A percentile compares a stretch with the other conserved stretches of the same genome.
These are phyloP conservation scores for Cordilura impudica DNA, from an alignment of 2,888 invertebrate genomes.

Conservation along the genomic window DNA sequence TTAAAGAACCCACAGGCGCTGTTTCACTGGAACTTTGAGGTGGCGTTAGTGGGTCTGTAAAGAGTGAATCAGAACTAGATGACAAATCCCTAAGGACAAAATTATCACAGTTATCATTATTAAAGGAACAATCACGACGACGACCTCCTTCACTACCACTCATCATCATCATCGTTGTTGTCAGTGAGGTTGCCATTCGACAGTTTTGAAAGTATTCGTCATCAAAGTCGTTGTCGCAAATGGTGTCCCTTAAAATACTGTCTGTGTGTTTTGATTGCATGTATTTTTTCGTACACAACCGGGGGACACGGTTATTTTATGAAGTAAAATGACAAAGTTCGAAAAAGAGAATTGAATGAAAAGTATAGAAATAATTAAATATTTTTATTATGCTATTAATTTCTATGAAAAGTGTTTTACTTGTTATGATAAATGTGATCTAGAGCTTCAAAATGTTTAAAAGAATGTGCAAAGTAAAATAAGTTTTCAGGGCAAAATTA, in stretches of 20 bases:
- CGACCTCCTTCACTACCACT: slow-evolving; percentile 7
- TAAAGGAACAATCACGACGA: slow-evolving; percentile 49
- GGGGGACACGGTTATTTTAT: neutral
- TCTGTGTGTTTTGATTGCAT: slow-evolving; percentile 22
- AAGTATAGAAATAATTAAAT: slow-evolving; percentile 50
- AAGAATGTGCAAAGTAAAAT: too few species aligned
- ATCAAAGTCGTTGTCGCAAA: slow-evolving; percentile 56
- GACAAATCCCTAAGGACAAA: slow-evolving; percentile 71
- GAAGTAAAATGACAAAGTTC: slow-evolving; percentile 10
- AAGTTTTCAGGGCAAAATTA: too few species aligned
- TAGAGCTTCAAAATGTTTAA: slow-evolving; percentile 34
- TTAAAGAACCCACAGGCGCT: slow-evolving; percentile 39
- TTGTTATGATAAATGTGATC: slow-evolving; percentile 9
- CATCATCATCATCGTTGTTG: slow-evolving; percentile 49
- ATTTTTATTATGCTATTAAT: slow-evolving; percentile 67
- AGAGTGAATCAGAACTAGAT: slow-evolving; percentile 86
- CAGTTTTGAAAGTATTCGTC: slow-evolving; percentile 50
- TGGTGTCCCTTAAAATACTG: slow-evolving; percentile 51
- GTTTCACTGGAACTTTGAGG: slow-evolving; percentile 70
- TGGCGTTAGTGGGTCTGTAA: slow-evolving; percentile 85
- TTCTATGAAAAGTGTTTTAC: slow-evolving; percentile 65
- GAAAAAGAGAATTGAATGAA: slow-evolving; percentile 59
- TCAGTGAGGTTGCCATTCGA: slow-evolving; percentile 57
- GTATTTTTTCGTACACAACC: slow-evolving; percentile 6
- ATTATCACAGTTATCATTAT: slow-evolving; percentile 67